A percentile compares a stretch with the other conserved stretches of the same genome.
These are phyloP conservation scores for Amyelois transitella DNA, from an alignment of 1,140 invertebrate genomes.

Conservation along the genomic window DNA sequence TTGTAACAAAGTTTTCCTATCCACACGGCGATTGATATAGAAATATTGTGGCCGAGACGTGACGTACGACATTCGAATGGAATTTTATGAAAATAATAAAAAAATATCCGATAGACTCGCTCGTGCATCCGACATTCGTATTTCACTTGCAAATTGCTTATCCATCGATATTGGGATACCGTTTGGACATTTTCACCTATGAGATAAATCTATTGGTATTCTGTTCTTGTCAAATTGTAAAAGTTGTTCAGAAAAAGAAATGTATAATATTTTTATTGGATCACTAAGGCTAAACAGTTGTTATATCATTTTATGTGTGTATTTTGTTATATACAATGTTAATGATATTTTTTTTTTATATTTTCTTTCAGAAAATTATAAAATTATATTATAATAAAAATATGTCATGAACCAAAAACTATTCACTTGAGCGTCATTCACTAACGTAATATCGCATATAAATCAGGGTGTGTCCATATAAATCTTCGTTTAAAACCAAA, in stretches of 20 bases:
- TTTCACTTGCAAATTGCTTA: constrained; percentile 70
- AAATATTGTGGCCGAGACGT: background rate
- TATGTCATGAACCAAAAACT: constrained; percentile 9
- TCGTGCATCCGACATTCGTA: constrained; percentile 48
- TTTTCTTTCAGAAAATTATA: no score
- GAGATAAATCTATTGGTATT: constrained; percentile 7
- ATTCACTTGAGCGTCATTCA: constrained; percentile 3
- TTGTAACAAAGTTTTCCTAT: background rate
- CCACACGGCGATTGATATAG: background rate
- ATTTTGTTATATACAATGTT: no score
- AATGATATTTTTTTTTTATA: no score
- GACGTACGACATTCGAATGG: background rate
- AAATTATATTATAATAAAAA: no score
- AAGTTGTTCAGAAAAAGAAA: background rate
- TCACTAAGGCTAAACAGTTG: no score
- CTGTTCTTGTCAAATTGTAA: background rate
- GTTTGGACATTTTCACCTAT: constrained; percentile 24
- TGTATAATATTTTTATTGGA: no score
- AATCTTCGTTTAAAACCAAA: constrained; percentile 8
- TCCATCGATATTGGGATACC: constrained; percentile 47
- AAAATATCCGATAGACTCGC: background rate
- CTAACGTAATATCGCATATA: constrained; percentile 7
- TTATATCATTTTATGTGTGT: no score
- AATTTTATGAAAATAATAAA: background rate
- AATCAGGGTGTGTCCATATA: constrained; percentile 10